Base-by-base conservation (phyloP, 2,113 vertebrate species). In the Nothocercus nigrocapillus region DNA sequence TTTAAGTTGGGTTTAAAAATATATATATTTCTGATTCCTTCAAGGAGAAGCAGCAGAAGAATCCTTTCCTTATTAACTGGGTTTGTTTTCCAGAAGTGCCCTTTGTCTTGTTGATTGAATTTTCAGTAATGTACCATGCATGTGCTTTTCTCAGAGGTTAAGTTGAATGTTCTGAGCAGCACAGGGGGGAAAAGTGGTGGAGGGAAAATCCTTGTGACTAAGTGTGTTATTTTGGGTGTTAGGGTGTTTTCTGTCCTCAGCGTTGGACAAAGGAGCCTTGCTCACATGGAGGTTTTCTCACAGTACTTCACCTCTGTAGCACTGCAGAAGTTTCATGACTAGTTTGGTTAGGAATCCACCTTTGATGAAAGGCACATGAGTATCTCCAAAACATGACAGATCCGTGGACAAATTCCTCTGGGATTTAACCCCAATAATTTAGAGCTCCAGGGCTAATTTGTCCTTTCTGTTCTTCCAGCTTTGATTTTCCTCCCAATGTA, bases 261-360 rank as follows among this genome's bases (percentile, higher is more conserved):
- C 0, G 0, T 63, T 40, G 54, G 27, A 59, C 18, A 69, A 80
- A 63, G 76, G 11, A 49, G 4, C 11, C 85, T 83, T 85, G 45
- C n/a, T 59, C 1, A 1, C 5, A 28, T 36, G 54, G 28, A 58
- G 40, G 28, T 11, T 75, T 92, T 76, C 62, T 72, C 34, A 14
- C 14, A 53, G 21, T 54, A 77, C 11, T 79, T 76, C 17, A 63
- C 7, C 24, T 88, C 61, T 88, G 17, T 74, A 70, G 49, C 13
- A 85, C 17, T 5, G 21, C 0, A 0, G 17, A 13, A 20, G 2
- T 9, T 74, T 42, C 12, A 8, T 17, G 21, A 32, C 17, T 63
- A 70, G 16, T 59, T 92, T 56, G 74, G 36, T 32, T 3, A 51
- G 21, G 11, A 88, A 11, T 3, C 4, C 7, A 63, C 27, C 40